Conservation (phyloP, 1,140 invertebrate species). For the Contarinia nasturtii region DNA sequence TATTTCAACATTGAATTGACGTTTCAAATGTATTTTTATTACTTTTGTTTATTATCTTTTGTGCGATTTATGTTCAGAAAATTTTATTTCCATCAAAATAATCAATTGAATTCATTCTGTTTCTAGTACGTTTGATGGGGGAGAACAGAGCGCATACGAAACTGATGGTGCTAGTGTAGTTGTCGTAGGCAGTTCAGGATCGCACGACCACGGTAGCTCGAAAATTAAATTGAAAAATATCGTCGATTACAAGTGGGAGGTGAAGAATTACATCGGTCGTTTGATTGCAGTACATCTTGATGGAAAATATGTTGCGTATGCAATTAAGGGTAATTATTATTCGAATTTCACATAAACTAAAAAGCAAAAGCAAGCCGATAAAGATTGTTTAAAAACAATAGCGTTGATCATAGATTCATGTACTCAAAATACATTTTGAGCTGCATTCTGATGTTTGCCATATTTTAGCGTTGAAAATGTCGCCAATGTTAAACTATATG, state of each 20-base stretch:
- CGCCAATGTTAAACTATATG: not conserved
- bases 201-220: slow-evolving; percentile 48
- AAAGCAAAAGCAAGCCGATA: not conserved
- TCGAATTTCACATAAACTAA: too few species aligned
- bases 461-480: not conserved
- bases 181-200: slow-evolving; percentile 45
- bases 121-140: slow-evolving; percentile 44
- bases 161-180: slow-evolving; percentile 47
- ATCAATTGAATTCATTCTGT: slow-evolving; percentile 1
- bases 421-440: not conserved
- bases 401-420: not conserved
- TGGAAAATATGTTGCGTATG: slow-evolving; percentile 75
- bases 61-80: not conserved
- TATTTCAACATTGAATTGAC: too few species aligned
- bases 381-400: not conserved
- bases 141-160: slow-evolving; percentile 45
- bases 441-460: too few species aligned
- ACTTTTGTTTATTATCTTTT: too few species aligned
- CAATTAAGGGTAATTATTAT: slow-evolving; percentile 51
- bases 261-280: slow-evolving; percentile 65
- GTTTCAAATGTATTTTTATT: too few species aligned
- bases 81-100: not conserved
- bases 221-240: slow-evolving; percentile 80
- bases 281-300: slow-evolving; percentile 73
- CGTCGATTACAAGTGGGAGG: slow-evolving; percentile 85